A percentile compares a stretch with the other conserved stretches of the same genome.
phyloP scores from a whole-genome alignment of 2,888 invertebrate genomes.

The Cremastinae sp. region DNA sequence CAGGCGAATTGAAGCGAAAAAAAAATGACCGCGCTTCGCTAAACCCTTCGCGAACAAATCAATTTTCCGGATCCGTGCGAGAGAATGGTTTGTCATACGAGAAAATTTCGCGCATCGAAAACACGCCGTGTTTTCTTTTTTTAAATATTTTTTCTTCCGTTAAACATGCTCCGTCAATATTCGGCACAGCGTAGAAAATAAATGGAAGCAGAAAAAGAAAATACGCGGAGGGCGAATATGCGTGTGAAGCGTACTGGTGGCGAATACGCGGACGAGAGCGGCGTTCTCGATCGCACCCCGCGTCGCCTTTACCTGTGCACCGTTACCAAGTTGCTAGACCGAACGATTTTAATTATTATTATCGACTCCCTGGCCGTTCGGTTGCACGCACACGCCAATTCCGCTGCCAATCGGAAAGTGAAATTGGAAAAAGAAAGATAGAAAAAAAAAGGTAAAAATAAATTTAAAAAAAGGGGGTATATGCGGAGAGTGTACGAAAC shows the following conservation, averaged over 20 bases:
- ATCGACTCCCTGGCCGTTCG: conserved; percentile 56
- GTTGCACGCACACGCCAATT: conserved; percentile 58
- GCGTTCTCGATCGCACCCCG: conserved; percentile 29
- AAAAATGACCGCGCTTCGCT: conserved; percentile 3
- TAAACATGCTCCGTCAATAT: conserved; percentile 43
- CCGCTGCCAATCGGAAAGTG: conserved; percentile 34
- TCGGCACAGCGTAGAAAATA: conserved; percentile 39
- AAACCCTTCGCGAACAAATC: conserved; percentile 25
- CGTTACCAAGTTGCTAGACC: conserved; percentile 65
- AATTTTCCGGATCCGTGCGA: conserved; percentile 27
- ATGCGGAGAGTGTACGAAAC: no score
- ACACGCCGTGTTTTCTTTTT: conserved; percentile 20
- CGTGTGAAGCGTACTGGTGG: conserved; percentile 5
- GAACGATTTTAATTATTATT: conserved; percentile 73
- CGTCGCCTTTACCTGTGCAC: conserved; percentile 41
- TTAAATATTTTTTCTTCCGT: conserved; percentile 44
- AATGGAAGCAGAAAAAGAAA: conserved; percentile 28
- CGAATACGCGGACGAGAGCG: not conserved
- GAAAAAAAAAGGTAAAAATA: conserved; percentile 27
- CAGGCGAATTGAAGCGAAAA: not conserved
- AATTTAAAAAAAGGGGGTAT: conserved; percentile 41
- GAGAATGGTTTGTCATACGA: conserved; percentile 31
- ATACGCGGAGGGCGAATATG: conserved; percentile 22
- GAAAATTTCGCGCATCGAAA: conserved; percentile 51
- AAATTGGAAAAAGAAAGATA: conserved; percentile 31